Conservation (phyloP, 2,113 vertebrate species). For the Acanthisitta chloris region DNA sequence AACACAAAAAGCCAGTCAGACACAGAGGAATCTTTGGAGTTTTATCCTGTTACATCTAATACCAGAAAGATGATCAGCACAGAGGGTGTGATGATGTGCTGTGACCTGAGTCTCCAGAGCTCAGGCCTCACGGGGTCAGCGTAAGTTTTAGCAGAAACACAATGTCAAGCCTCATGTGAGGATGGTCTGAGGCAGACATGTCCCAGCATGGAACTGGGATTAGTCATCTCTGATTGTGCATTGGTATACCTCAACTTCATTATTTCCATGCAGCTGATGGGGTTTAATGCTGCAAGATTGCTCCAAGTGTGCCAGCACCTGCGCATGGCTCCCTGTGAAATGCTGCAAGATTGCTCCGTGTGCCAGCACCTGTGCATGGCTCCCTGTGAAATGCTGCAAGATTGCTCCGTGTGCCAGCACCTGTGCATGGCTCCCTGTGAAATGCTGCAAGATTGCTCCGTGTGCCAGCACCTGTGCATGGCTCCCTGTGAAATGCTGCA, state of each 20-base stretch:
- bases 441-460: not conserved
- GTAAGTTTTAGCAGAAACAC: accelerated
- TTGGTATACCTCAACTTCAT: not conserved
- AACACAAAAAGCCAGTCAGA: not conserved
- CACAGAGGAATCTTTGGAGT: not conserved
- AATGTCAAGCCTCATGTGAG: accelerated
- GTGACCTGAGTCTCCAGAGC: not conserved
- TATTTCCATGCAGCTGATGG: not conserved
- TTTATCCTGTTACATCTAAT: not conserved
- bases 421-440: not conserved
- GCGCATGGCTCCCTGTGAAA: not conserved
- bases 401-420: not conserved
- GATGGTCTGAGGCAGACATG: accelerated
- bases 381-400: not conserved
- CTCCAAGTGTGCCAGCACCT: not conserved
- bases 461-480: not conserved
- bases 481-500: not conserved
- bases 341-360: not conserved
- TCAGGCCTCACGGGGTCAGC: too few relatives aligned
- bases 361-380: not conserved
- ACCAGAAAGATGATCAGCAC: not conserved
- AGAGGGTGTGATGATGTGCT: not conserved
- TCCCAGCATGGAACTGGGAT: not conserved
- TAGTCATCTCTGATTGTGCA: not conserved
- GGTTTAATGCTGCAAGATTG: not conserved